phyloP scores from a whole-genome alignment of 2,797 vertebrate genomes.

The Florisuga fusca region DNA sequence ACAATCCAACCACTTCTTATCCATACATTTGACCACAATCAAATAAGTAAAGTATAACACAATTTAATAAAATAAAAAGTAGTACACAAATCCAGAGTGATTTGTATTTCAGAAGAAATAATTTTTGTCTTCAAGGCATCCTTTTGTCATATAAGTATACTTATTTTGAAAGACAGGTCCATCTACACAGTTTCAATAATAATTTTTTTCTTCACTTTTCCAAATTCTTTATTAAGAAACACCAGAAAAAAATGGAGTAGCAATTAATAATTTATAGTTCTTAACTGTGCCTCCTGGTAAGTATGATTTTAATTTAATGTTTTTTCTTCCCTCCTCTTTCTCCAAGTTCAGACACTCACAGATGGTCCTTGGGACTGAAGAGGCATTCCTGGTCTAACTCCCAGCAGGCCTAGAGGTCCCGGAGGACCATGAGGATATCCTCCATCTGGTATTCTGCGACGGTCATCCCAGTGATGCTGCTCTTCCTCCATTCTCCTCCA shows the following conservation, averaged over 20 bases:
- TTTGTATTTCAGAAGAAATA: neutral
- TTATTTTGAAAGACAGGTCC: neutral
- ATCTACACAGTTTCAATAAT: neutral
- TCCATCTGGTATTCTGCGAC: conserved; percentile 92
- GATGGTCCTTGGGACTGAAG: conserved; percentile 92
- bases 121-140: neutral
- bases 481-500: conserved; percentile 98
- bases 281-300: neutral
- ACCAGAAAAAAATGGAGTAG: neutral
- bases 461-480: conserved; percentile 97
- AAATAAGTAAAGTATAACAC: neutral
- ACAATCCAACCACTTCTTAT: neutral
- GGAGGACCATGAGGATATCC: conserved; percentile 92
- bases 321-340: neutral
- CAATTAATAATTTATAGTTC: neutral
- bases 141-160: neutral
- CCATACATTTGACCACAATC: neutral
- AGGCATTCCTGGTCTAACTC: conserved; percentile 94
- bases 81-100: neutral
- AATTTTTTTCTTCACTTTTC: neutral
- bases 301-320: neutral
- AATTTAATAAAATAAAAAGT: neutral
- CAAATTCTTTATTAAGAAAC: neutral
- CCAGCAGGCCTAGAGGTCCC: conserved; percentile 91
- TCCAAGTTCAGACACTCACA: conserved; percentile 77